A percentile compares a stretch with the other conserved stretches of the same genome.
Evolutionary conservation across 2,888 invertebrate genomes (phyloP).

Genomic region (Brassicogethes aeneus): DNA sequence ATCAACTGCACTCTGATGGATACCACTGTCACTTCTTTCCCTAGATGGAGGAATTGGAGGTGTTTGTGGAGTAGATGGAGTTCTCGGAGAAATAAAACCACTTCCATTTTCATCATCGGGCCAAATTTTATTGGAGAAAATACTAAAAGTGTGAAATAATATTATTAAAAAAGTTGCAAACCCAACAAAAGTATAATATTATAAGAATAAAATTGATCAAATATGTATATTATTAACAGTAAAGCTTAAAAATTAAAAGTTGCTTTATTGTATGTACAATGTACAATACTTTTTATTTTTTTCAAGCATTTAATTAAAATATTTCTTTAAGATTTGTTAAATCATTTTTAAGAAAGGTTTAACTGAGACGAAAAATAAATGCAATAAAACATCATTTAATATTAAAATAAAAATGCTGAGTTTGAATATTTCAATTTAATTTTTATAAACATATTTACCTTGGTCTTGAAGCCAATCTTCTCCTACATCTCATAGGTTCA

Average conservation of each 20-base stretch:
- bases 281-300: too few relatives aligned
- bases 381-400: too few relatives aligned
- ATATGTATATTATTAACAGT: too few relatives aligned
- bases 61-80: conserved; percentile 35
- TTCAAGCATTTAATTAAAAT: too few relatives aligned
- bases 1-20: conserved; percentile 49
- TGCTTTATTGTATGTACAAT: too few relatives aligned
- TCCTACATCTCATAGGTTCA: conserved; percentile 58
- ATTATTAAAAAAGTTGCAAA: conserved; percentile 1
- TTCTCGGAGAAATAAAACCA: conserved; percentile 33
- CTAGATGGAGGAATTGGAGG: conserved; percentile 26
- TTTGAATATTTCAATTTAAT: too few relatives aligned
- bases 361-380: too few relatives aligned
- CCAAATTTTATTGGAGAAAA: conserved; percentile 40
- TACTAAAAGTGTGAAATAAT: conserved; percentile 24
- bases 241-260: too few relatives aligned
- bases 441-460: conserved; percentile 36
- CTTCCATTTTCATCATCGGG: conserved; percentile 31
- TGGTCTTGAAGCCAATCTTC: conserved; percentile 43
- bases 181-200: conserved; percentile 1
- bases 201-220: too few relatives aligned
- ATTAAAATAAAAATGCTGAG: too few relatives aligned
- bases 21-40: conserved; percentile 39
- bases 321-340: too few relatives aligned
- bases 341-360: too few relatives aligned